Base-by-base conservation (phyloP, 2,113 vertebrate species). In the Nestor notabilis region DNA sequence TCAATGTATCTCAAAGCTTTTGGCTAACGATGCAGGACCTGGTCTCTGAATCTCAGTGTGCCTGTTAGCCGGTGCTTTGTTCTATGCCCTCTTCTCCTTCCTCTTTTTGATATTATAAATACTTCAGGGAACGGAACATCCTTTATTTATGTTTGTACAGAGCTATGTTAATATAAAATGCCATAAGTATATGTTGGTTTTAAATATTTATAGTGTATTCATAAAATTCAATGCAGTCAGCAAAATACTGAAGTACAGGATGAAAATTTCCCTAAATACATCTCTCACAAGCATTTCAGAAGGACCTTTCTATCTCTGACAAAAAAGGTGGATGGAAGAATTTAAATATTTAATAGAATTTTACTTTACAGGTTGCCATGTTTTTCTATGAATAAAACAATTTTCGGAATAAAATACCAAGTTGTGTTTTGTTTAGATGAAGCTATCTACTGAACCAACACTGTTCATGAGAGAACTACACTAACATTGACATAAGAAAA, bases 191-290 rank as follows among this genome's bases (percentile, higher is more conserved):
- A 66, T 31, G 33, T 83, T 84, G 17, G 13, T 35, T 95, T 96
- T 50, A 96, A 95, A 93, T 95, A 96, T 90, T 96, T 95, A 95
- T 96, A 33, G 3, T 71, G 9, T 37, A 58, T 60, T 75, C 25
- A 55, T 49, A 78, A 87, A 78, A 94, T 93, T 71, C 65, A 63
- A 14, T 56, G 33, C 29, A 87, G 55, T 97, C 87, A 96, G 77
- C 83, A 91, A 94, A 84, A 74, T 68, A 29, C 25, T 72, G 61
- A 93, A 87, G 76, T 64, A 35, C 31, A 87, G 29, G 25, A 66
- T 92, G 33, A 71, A 81, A 79, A 84, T 84, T 89, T 87, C 69
- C 35, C 47, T 68, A 89, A 92, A 79, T 87, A 29, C 15, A 19
- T 83, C 21, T 84, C 60, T 78, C 44, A 71, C 12, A 64, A 77